Base-by-base conservation (phyloP, 2,888 invertebrate genomes). In the Archips crataeganus region DNA sequence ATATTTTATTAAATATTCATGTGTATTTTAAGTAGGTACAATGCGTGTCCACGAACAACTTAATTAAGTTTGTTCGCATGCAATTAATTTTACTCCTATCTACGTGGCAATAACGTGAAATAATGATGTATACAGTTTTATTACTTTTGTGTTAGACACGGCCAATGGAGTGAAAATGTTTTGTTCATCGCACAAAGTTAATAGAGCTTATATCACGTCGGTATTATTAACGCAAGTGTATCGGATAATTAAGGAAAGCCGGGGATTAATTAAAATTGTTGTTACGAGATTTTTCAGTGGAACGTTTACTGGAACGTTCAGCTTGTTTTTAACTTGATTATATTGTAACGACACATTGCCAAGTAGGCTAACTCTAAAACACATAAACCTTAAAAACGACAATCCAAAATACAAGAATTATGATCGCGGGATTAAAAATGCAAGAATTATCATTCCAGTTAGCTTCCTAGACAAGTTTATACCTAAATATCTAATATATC, bases 31-130 rank as follows among this genome's bases (percentile, higher is more conserved):
- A 57, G 11, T 32, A 51, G 3, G 23, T 23, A 23, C 8, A 67
- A 32, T 8, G 39, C 49, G 11, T 51, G 61, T 36, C 39, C 34
- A 42, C n/a, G 51, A 34, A 8, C 42, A 60, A 42, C n/a, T 68
- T 49, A 51, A 61, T 60, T 61, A 61, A 60, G 39, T 49, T 61
- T 49, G 13, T 51, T 67, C 57, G 36, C 13, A 51, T 39, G 61
- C 36, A 39, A 69, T 69, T 61, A 54, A 57, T 71, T 74, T 49
- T 45, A 67, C 54, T 69, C 66, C 34, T 47, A 74, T 67, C 65
- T 70, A 75, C 72, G 71, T 69, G 72, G 64, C 75, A 77, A 77
- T 77, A 36, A 75, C 75, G 75, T 75, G 75, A 45, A 69, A n/a
- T 49, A 49, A 67, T 70, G 61, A 57, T 59, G 42, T 60, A 59